Conservation (phyloP, 1,140 invertebrate species). For the Tetramorium parvispinum region DNA sequence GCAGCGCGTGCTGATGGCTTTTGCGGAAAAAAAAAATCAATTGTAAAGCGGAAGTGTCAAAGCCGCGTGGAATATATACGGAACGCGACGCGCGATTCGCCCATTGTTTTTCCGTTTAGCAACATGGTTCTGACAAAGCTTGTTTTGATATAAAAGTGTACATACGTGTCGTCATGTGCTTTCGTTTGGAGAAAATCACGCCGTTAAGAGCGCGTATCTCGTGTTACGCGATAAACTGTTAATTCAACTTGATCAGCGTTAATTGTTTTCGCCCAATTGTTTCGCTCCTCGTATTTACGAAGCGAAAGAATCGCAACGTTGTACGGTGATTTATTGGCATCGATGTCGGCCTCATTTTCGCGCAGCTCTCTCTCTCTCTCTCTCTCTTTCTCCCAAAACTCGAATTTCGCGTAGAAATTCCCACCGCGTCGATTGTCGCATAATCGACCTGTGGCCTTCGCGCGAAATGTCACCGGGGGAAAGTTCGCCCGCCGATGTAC, state of each 20-base stretch:
- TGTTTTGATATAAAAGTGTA: background rate
- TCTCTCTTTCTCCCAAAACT: background rate
- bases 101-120: conserved; percentile 23
- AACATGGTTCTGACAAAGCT: background rate
- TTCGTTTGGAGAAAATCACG: background rate
- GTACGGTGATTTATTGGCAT: background rate
- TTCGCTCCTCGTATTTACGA: background rate
- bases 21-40: conserved; percentile 33
- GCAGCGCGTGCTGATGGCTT: background rate
- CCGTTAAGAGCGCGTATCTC: background rate
- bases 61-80: background rate
- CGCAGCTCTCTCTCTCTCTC: background rate
- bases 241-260: background rate
- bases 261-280: background rate
- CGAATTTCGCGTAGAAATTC: conserved; percentile 39
- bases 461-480: conserved; percentile 33
- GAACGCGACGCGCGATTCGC: background rate
- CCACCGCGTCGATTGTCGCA: conserved; percentile 40
- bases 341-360: background rate
- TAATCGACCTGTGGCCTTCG: conserved; percentile 37
- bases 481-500: conserved; percentile 16
- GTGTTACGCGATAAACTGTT: background rate
- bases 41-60: conserved; percentile 32
- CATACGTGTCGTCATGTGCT: background rate
- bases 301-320: background rate